Conservation (phyloP, 2,888 invertebrate species). For the Gortyna flavago region DNA sequence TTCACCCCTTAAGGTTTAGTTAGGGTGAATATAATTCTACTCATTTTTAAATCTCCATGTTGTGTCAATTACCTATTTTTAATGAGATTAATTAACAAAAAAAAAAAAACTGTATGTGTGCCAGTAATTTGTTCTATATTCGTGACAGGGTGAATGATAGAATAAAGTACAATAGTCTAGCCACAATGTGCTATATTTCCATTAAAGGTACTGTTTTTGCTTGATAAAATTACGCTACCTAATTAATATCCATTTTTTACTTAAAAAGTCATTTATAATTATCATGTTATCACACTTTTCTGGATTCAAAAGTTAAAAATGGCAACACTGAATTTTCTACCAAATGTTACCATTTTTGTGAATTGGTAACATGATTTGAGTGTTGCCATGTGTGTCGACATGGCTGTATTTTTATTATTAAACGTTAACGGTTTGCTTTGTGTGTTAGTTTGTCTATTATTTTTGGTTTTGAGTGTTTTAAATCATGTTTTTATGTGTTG, state of each 20-base stretch:
- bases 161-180: constrained; percentile 51
- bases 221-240: constrained; percentile 42
- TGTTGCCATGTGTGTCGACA: constrained; percentile 42
- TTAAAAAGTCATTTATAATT: constrained; percentile 34
- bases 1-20: neutral
- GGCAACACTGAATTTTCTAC: constrained; percentile 35
- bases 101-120: constrained; percentile 23
- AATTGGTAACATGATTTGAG: constrained; percentile 35
- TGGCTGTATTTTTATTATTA: constrained; percentile 25
- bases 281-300: constrained; percentile 26
- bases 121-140: constrained; percentile 31
- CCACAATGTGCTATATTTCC: constrained; percentile 62
- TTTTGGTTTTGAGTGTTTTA: constrained; percentile 48
- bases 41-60: constrained; percentile 20
- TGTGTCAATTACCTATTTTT: constrained; percentile 30
- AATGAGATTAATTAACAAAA: constrained; percentile 17
- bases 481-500: constrained; percentile 57
- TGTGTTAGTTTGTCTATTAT: constrained; percentile 41
- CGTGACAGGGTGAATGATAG: constrained; percentile 26
- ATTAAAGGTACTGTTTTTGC: constrained; percentile 59
- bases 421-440: constrained; percentile 28
- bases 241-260: constrained; percentile 33
- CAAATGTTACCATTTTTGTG: constrained; percentile 28
- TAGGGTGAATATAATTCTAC: constrained; percentile 12
- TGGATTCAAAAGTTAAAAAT: constrained; percentile 28